These are phyloP conservation scores for Calephelis nemesis DNA, from an alignment of 1,140 invertebrate genomes.

Conservation along the genomic window DNA sequence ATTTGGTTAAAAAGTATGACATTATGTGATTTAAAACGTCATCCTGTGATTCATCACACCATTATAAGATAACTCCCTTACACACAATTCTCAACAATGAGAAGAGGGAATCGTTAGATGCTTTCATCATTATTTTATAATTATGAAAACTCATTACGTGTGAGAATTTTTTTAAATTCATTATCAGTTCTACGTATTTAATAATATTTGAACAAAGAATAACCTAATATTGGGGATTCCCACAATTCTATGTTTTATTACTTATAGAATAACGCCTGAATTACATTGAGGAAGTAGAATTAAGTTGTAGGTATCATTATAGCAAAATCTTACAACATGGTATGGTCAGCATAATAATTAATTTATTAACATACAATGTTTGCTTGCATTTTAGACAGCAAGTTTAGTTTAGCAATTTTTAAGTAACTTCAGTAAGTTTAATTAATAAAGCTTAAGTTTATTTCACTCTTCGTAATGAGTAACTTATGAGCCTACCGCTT, in stretches of 20 bases:
- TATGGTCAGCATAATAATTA: slow-evolving; percentile 18
- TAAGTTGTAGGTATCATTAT: slow-evolving; percentile 28
- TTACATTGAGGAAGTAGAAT: slow-evolving; percentile 21
- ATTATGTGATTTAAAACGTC: not conserved
- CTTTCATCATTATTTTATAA: slow-evolving; percentile 16
- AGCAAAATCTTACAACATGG: slow-evolving; percentile 25
- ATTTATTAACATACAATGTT: not conserved
- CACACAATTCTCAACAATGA: not conserved
- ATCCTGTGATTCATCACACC: not conserved
- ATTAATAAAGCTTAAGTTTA: no score
- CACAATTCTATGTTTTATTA: slow-evolving; percentile 8
- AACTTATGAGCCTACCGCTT: no score
- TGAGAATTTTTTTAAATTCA: slow-evolving; percentile 10
- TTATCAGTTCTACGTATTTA: slow-evolving; percentile 8
- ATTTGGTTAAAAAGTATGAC: no score
- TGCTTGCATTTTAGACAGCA: not conserved
- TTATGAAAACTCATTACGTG: slow-evolving; percentile 8
- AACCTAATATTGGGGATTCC: not conserved
- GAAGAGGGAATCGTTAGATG: slow-evolving; percentile 3
- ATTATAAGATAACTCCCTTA: not conserved
- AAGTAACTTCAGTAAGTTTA: no score
- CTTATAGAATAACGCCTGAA: slow-evolving; percentile 20
- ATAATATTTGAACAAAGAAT: slow-evolving; percentile 8
- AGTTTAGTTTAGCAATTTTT: no score
- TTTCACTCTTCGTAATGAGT: no score